phyloP scores from a whole-genome alignment of 2,113 vertebrate genomes.

The Elachura formosa region DNA sequence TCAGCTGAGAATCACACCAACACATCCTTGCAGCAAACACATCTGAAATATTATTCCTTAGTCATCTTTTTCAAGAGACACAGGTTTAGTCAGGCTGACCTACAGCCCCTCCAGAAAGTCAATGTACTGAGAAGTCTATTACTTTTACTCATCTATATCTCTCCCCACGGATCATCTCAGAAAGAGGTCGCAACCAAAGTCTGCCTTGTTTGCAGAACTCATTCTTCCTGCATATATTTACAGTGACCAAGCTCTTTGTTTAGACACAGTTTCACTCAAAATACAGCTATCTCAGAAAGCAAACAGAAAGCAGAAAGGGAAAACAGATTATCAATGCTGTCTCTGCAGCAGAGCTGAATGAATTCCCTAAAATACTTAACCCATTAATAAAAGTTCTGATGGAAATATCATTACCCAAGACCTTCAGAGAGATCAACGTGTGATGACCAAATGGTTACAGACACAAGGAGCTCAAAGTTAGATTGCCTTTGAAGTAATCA shows the following conservation, averaged over 20 bases:
- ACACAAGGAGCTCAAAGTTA: background rate
- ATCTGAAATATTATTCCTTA: background rate
- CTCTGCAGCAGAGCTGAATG: background rate
- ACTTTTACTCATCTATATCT: background rate
- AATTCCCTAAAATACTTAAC: constrained; percentile 34
- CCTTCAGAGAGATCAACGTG: background rate
- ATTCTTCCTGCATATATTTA: background rate
- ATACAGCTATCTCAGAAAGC: background rate
- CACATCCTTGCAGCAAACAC: background rate
- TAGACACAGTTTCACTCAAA: background rate
- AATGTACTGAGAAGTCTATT: background rate
- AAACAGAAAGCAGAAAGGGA: background rate
- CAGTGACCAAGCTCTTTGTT: background rate
- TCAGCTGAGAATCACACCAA: rapidly evolving
- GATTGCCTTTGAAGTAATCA: constrained; percentile 26
- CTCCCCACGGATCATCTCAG: background rate
- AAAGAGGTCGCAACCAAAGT: background rate
- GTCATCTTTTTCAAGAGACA: background rate
- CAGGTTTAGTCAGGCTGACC: background rate
- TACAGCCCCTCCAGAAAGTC: background rate
- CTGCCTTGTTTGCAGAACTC: background rate
- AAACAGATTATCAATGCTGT: background rate
- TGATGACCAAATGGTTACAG: background rate
- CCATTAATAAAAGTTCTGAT: background rate
- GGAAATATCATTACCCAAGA: constrained; percentile 12